Evolutionary conservation across 2,113 vertebrate genomes (phyloP), one percentile per base, ranked within the genome.

Genomic region (Arvicanthis niloticus): DNA sequence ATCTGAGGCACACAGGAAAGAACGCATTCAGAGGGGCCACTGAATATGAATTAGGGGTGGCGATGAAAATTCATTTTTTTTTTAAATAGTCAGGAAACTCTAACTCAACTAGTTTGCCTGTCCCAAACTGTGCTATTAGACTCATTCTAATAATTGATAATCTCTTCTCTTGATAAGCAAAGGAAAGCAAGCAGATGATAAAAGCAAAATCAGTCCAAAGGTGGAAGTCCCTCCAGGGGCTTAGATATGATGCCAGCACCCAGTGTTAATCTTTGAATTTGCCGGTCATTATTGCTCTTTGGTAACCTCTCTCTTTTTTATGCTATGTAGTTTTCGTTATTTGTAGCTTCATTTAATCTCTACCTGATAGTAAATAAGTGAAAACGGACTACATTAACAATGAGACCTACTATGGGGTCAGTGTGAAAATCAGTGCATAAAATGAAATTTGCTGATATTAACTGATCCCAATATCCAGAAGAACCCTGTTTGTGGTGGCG

Each of bases 1-100:
- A 70, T 94, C 97, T 97, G 86, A 75, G 91, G 91, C 24, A 45
- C 97, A 98, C 29, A 86, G 80, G 88, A 92, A 37, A 68, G 75
- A 91, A 68, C 21, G 58, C 87, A 87, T 3, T 65, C 60, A 89
- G 58, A 87, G 91, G 40, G 16, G 17, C 22, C 31, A n/a, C 45
- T 58, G 72, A 40, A 51, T 51, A 51, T 51, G 51, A 51, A 51
- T 62, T 31, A 56, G 48, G 40, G 31, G 51, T 81, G 29, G 17
- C 17, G 90, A 56, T 95, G 58, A 81, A 87, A 93, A 86, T 89
- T 85, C 68, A 78, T 37, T 19, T 0, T 87, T 16, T 42, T 88
- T 16, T 42, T 1, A 75, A 86, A 29, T 78, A 87, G 78, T 21
- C 31, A 34, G 37, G 42, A 87, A 89, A 94, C 26, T 92, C 45